Base-by-base conservation (phyloP, 2,888 invertebrate species). In the Dione juno region DNA sequence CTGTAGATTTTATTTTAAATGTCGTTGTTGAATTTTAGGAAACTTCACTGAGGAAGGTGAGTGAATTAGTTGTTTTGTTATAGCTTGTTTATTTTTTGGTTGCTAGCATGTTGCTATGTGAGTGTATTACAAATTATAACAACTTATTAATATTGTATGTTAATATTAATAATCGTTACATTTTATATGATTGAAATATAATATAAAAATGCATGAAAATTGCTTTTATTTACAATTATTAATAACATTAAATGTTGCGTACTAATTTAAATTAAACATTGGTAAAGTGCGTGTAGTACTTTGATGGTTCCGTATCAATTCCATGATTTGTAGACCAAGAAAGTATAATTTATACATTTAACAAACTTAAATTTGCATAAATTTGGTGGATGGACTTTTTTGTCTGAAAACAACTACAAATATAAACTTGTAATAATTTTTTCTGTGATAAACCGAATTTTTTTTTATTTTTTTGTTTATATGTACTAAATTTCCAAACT, bases 21-120 rank as follows among this genome's bases (percentile, higher is more conserved):
- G 70, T 71, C 48, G 14, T 45, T 45, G 28, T 73, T 73, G 71
- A 50, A 68, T 72, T 74, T 71, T 72, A 73, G 59, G 59, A 79
- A 37, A 67, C 68, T 65, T 54, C 66, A 66, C 67, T 48, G 66
- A 64, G 52, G 57, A 75, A 82, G 87, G 88, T 70, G 52, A 76
- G 75, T 72, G 43, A 40, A 57, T 53, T 21, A 19, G 52, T 59
- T 64, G 61, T 72, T 68, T 14, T 53, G 64, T 50, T 61, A 13
- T 75, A 75, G 76, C 73, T 13, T 77, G 59, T 70, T 69, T 77
- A 64, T 70, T 69, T 53, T 70, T 77, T 71, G 48, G 70, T 77
- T 77, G 78, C 76, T 40, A 53, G 79, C 76, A 77, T 77, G 76
- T 52, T 73, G 76, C 73, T 67, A 64, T 65, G 65, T 67, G 48